Evolutionary conservation across 2,113 vertebrate genomes (phyloP), one percentile per base, ranked within the genome.

Genomic region (Mormyrus lacerda): DNA sequence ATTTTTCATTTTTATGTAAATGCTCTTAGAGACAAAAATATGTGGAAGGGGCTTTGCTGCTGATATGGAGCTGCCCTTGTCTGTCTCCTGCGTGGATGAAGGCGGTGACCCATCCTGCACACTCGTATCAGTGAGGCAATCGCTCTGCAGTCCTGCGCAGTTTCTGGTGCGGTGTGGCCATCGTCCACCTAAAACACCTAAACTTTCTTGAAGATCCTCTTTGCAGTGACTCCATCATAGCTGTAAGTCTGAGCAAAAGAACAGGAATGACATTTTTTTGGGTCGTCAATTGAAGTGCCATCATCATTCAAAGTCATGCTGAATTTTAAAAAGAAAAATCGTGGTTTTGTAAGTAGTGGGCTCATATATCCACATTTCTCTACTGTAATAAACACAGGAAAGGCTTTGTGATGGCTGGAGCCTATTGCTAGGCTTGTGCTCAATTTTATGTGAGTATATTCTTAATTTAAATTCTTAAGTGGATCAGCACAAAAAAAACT

Each of bases 181-280:
- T 4, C n/a, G 27, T 11, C n/a, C 27, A 69, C n/a, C n/a, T 69
- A 31, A 79, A 42, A 44, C 6, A 4, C 13, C 58, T 31, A 79
- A 42, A 19, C 35, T 45, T 91, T 96, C 89, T 96, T 97, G 93
- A 97, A 97, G 93, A 94, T 50, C 89, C 96, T 95, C 91, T 96
- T 97, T 87, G 96, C 93, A 91, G 95, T 92, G 3, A 95, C 94
- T 90, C 96, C 96, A 91, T 97, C 95, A 6, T 96, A 96, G 0
- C n/a, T 0, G 0, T 96, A 97, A 61, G 88, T 95, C 96, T 97
- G 92, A 31, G 55, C 13, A 87, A 58, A 50, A 50, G 42, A 50
- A 73, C 19, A 83, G 9, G 4, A n/a, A 17, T 17, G 35, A 39
- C 4, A 2, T 4, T 39, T 15, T 19, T 79, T 79, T 17, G 15